These are phyloP conservation scores for Anticlea derivata DNA, from an alignment of 2,888 invertebrate species.

Conservation along the genomic window DNA sequence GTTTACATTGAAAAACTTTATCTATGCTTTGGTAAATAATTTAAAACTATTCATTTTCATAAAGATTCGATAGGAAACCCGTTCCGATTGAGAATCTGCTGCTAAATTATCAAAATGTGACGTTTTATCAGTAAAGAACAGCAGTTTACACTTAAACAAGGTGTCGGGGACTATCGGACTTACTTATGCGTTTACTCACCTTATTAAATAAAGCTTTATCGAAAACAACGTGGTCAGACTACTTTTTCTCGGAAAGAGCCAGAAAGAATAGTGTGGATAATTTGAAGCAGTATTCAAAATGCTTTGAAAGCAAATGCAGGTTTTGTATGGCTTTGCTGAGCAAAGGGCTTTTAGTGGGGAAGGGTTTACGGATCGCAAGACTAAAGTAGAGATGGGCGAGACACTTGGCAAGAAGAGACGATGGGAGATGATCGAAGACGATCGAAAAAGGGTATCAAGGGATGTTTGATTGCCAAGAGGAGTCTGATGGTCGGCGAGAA, in stretches of 20 bases:
- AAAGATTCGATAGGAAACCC: constrained; percentile 52
- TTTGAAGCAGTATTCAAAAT: background rate
- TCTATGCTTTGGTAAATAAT: constrained; percentile 47
- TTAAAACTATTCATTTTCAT: constrained; percentile 57
- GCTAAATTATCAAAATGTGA: constrained; percentile 80
- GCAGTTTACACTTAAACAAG: constrained; percentile 82
- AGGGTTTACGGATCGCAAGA: too few relatives aligned
- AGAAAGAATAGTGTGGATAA: constrained; percentile 45
- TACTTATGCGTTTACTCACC: constrained; percentile 73
- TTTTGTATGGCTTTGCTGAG: too few relatives aligned
- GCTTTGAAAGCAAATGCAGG: too few relatives aligned
- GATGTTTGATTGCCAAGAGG: too few relatives aligned
- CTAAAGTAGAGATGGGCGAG: too few relatives aligned
- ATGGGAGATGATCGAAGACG: too few relatives aligned
- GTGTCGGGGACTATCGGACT: constrained; percentile 65
- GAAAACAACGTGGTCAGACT: constrained; percentile 43
- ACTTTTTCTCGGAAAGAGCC: constrained; percentile 29
- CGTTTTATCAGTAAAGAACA: constrained; percentile 77
- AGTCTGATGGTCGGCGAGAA: too few relatives aligned
- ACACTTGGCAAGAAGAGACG: too few relatives aligned
- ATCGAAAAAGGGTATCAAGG: too few relatives aligned
- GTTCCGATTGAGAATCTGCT: constrained; percentile 50
- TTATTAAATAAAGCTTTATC: constrained; percentile 78
- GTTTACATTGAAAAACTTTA: constrained; percentile 20
- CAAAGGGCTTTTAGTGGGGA: too few relatives aligned